Percentiles rank a stretch among this genome's conserved stretches.
These are phyloP conservation scores for Motacilla tschutschensis DNA, from an alignment of 2,113 vertebrate genomes.

Conservation along the genomic window DNA sequence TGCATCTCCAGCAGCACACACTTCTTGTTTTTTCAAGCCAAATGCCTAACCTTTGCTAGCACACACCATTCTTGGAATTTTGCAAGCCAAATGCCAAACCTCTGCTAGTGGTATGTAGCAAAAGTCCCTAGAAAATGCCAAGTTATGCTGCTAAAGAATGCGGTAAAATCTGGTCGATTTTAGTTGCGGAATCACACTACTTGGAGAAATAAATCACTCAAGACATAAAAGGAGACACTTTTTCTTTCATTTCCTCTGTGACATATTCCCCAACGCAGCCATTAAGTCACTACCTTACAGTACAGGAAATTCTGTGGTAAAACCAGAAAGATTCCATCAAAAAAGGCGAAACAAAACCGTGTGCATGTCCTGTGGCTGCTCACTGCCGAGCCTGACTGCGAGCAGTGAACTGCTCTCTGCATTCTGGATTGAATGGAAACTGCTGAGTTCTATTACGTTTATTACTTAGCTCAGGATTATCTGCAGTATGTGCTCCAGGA, in stretches of 20 bases:
- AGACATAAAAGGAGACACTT: background rate
- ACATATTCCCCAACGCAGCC: constrained; percentile 43
- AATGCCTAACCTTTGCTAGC: background rate
- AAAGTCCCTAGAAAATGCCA: constrained; percentile 4
- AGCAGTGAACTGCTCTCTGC: background rate
- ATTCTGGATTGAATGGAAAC: constrained; percentile 33
- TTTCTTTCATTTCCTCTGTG: constrained; percentile 42
- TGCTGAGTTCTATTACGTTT: constrained; percentile 52
- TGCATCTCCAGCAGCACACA: background rate
- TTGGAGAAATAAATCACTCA: constrained; percentile 1
- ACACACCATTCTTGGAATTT: background rate
- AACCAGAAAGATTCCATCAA: constrained; percentile 60
- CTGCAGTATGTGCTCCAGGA: constrained; percentile 50
- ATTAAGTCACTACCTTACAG: background rate
- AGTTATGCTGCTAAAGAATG: background rate
- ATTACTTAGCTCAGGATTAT: constrained; percentile 68
- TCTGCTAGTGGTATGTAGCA: background rate
- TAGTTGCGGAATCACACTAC: background rate
- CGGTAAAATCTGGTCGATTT: background rate
- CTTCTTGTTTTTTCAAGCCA: background rate
- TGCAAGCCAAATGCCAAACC: background rate
- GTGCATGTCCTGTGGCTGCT: background rate
- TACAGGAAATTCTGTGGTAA: constrained; percentile 21
- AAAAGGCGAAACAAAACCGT: background rate
- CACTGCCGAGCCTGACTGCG: background rate